Percentiles rank a stretch among this genome's conserved stretches.
phyloP scores from a whole-genome alignment of 1,140 invertebrate species.

The Panulirus ornatus region DNA sequence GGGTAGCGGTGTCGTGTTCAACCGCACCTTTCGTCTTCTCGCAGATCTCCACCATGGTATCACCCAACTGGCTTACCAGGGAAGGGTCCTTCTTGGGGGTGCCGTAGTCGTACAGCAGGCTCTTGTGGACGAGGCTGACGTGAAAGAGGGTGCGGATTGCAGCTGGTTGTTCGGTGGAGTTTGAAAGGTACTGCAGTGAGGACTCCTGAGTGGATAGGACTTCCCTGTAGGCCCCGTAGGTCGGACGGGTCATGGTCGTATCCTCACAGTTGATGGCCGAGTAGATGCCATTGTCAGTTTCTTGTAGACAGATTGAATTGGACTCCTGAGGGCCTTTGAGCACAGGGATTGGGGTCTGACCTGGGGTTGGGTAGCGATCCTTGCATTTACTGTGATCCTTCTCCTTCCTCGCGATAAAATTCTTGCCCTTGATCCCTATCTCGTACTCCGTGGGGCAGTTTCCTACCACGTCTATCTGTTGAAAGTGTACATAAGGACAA shows the following conservation, averaged over 20 bases:
- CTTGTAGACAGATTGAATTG: constrained; percentile 55
- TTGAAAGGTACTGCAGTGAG: constrained; percentile 51
- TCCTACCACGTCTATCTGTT: constrained; percentile 69
- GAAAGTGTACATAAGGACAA: too few relatives aligned
- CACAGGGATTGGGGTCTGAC: constrained; percentile 31
- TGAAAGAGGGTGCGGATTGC: not conserved
- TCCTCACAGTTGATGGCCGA: constrained; percentile 54
- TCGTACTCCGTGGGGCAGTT: constrained; percentile 61
- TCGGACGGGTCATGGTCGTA: constrained; percentile 55
- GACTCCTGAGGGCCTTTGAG: constrained; percentile 62
- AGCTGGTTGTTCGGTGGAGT: not conserved
- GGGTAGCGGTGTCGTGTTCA: constrained; percentile 28
- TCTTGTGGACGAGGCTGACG: not conserved
- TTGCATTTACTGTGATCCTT: constrained; percentile 64
- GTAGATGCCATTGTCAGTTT: constrained; percentile 58
- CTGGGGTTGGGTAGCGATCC: constrained; percentile 52
- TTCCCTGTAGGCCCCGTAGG: constrained; percentile 48
- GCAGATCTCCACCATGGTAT: constrained; percentile 33
- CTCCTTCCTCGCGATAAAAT: constrained; percentile 43
- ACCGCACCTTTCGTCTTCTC: constrained; percentile 27
- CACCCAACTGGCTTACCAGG: constrained; percentile 36
- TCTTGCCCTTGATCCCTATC: constrained; percentile 37
- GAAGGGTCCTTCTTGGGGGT: constrained; percentile 33
- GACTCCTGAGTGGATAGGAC: constrained; percentile 62
- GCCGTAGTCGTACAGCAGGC: constrained; percentile 31